These are phyloP conservation scores for Sinocyclocheilus anshuiensis DNA, from an alignment of 2,113 vertebrate genomes.

Conservation along the genomic window DNA sequence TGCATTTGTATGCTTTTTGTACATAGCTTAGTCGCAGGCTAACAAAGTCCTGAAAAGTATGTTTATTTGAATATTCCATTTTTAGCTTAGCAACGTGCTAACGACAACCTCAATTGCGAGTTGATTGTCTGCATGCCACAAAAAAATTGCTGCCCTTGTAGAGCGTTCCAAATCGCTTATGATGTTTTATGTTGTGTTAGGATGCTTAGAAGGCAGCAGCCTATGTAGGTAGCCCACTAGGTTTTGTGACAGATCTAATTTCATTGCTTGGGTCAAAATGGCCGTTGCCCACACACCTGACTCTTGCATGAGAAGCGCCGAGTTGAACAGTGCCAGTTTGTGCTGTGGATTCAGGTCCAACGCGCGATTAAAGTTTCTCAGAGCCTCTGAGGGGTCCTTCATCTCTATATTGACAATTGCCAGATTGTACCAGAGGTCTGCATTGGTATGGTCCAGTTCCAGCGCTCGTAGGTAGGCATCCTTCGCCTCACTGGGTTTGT, in stretches of 20 bases:
- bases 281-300: slow-evolving; percentile 81
- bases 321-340: slow-evolving; percentile 95
- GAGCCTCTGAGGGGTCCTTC: slow-evolving; percentile 91
- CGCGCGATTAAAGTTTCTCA: slow-evolving; percentile 92
- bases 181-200: not conserved
- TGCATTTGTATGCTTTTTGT: no score
- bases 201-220: not conserved
- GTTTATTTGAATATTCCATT: no score
- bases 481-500: slow-evolving; percentile 91
- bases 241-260: not conserved
- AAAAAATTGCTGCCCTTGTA: not conserved
- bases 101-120: not conserved
- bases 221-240: not conserved
- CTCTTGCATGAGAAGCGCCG: slow-evolving; percentile 96
- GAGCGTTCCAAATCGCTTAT: not conserved
- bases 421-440: slow-evolving; percentile 98
- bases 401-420: slow-evolving; percentile 98
- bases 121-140: not conserved
- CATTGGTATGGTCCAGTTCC: slow-evolving; percentile 89
- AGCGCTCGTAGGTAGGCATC: slow-evolving; percentile 92
- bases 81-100: no score
- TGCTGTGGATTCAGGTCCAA: slow-evolving; percentile 89
- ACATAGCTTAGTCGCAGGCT: no score
- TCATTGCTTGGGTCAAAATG: not conserved
- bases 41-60: no score